Conservation (phyloP, 1,140 invertebrate genomes). For the Triops cancriformis region DNA sequence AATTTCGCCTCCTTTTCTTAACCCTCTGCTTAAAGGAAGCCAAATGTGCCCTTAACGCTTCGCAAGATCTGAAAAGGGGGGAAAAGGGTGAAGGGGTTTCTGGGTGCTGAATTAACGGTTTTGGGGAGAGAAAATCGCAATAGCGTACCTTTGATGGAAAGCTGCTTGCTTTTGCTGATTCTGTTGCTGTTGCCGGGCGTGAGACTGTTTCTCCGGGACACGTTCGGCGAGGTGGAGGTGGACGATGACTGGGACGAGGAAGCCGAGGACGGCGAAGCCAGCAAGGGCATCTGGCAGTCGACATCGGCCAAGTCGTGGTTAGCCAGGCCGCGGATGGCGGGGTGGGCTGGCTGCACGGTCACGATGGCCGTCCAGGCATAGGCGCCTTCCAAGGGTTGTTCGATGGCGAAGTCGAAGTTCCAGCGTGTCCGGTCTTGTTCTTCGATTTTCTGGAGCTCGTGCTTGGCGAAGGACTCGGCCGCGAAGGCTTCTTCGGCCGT, state of each 20-base stretch:
- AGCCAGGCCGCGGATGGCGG: not conserved
- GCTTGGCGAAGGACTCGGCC: conserved; percentile 14
- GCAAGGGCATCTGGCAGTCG: not conserved
- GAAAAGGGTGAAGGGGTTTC: not conserved
- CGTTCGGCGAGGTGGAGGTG: not conserved
- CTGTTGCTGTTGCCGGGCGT: too few relatives aligned
- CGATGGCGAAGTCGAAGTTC: conserved; percentile 24
- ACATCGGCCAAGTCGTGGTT: not conserved
- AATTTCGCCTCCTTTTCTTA: too few relatives aligned
- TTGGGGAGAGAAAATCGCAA: not conserved
- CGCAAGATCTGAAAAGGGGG: not conserved
- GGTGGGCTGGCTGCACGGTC: not conserved
- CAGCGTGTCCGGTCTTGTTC: conserved; percentile 16
- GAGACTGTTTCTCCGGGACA: not conserved
- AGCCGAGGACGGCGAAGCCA: not conserved
- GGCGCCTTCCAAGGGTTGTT: conserved; percentile 14
- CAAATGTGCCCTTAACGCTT: not conserved
- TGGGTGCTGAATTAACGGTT: not conserved
- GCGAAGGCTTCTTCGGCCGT: conserved; percentile 24
- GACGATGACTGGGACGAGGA: not conserved
- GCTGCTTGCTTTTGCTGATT: not conserved
- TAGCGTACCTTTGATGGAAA: not conserved
- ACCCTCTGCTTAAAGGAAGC: not conserved
- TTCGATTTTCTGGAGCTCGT: conserved; percentile 14
- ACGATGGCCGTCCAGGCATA: conserved; percentile 18